Percentiles rank a stretch among this genome's conserved stretches.
phyloP scores from a whole-genome alignment of 2,797 vertebrate species.

The Graptemys geographica region DNA sequence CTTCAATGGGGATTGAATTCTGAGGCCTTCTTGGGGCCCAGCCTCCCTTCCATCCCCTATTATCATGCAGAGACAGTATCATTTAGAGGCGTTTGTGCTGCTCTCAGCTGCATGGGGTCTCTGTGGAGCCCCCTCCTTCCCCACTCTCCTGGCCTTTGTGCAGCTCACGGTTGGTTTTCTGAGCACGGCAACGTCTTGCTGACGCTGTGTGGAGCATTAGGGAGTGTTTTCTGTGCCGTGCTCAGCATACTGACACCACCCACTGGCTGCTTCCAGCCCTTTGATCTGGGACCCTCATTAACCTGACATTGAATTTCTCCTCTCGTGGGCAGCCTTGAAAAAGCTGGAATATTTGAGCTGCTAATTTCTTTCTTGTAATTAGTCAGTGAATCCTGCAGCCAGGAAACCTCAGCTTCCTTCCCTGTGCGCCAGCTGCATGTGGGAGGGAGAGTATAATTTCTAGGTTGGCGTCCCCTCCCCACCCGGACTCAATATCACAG shows the following conservation, averaged over 20 bases:
- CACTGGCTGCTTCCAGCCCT: accelerated
- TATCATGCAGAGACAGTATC: accelerated
- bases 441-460: background rate
- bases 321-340: background rate
- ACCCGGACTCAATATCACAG: background rate
- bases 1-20: background rate
- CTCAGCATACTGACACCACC: accelerated
- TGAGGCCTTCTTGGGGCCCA: background rate
- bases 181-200: background rate
- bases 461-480: background rate
- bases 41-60: background rate
- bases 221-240: accelerated
- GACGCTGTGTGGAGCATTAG: background rate
- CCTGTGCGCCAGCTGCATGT: accelerated
- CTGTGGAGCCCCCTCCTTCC: accelerated
- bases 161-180: background rate
- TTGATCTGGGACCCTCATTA: background rate
- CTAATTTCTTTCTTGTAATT: background rate
- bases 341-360: background rate
- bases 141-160: background rate
- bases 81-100: background rate
- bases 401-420: background rate
- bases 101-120: background rate
- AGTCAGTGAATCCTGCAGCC: background rate
- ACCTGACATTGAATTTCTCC: accelerated